These are phyloP conservation scores for Brachypalpus laphriformis DNA, from an alignment of 2,888 invertebrate species.

Conservation along the genomic window DNA sequence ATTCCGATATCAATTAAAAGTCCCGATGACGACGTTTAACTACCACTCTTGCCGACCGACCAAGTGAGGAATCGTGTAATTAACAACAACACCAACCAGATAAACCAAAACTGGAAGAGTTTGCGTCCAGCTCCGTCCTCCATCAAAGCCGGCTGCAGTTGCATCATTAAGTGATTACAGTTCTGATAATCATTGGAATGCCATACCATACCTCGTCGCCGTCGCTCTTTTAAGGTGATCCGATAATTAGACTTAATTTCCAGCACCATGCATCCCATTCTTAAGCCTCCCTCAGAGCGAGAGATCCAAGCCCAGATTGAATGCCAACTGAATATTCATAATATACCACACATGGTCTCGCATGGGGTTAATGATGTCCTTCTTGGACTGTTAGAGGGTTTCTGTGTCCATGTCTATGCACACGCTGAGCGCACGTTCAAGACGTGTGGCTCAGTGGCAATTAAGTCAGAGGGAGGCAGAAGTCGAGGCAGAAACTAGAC, in stretches of 20 bases:
- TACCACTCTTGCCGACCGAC: conserved; percentile 36
- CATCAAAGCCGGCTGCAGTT: conserved; percentile 22
- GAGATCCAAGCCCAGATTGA: conserved; percentile 25
- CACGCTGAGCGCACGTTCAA: conserved; percentile 49
- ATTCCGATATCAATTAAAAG: conserved; percentile 65
- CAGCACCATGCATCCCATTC: conserved; percentile 31
- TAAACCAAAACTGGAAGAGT: conserved; percentile 51
- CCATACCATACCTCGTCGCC: conserved; percentile 61
- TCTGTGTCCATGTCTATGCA: conserved; percentile 17
- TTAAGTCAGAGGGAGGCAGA: conserved; percentile 7
- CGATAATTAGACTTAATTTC: conserved; percentile 72
- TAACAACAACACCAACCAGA: conserved; percentile 58
- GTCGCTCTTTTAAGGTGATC: conserved; percentile 66
- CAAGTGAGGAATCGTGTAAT: conserved; percentile 48
- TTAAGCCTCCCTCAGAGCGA: conserved; percentile 2
- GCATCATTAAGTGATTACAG: conserved; percentile 65
- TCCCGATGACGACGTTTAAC: conserved; percentile 55
- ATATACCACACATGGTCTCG: conserved; percentile 59
- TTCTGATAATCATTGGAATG: conserved; percentile 65
- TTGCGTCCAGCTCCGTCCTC: conserved; percentile 2
- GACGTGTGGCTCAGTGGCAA: conserved; percentile 41
- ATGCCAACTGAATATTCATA: conserved; percentile 61
- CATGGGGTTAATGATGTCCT: conserved; percentile 65
- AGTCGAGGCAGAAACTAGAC: background rate
- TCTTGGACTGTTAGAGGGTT: background rate